Base-by-base conservation (phyloP, 1,140 invertebrate genomes). In the Carcinoscorpius rotundicauda region DNA sequence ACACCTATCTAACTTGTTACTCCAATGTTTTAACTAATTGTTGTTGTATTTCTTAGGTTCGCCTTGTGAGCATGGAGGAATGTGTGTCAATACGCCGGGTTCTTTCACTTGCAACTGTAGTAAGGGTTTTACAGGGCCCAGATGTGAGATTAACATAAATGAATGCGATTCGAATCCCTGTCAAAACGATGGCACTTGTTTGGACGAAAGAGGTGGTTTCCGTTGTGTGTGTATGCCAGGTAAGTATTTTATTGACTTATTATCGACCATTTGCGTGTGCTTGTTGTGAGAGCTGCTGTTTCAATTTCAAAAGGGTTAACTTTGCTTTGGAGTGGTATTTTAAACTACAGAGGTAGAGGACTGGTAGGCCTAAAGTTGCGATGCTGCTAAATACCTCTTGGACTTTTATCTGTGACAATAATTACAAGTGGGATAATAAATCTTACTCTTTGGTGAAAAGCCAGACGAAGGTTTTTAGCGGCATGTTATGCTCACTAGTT, bases 201-300 rank as follows among this genome's bases (percentile, higher is more conserved):
- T 95, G 63, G 92, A 95, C 72, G 91, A 95, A 79, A 88, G 91
- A 29, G 91, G 92, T 5, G 93, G 89, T 4, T 96, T 93, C 78
- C 80, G 91, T 70, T 96, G 92, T 73, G 90, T 95, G 73, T 98
- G 94, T 76, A 96, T 97, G 93, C 92, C 92, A 76, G 93, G 92
- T 94, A 82, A 84, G 84, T 76, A 29, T 75, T 53, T 29, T 72
- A 60, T 58, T 58, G 58, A 52, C 73, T 73, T 62, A 50, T 4
- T 62, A 52, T 9, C 29, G 29, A 29, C 29, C 29, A 29, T 29
- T 29, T 2, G 29, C 0, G 29, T 29, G 29, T 29, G 29, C 29
- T 29, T 29, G 29, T 29, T 29, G 29, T 29, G 29, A 29, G 29
- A 29, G 29, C 29, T 29, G 29, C 29, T 29, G 29, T 29, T 29